These are phyloP conservation scores for Chironomus riparius DNA, from an alignment of 2,888 invertebrate genomes.

Conservation along the genomic window DNA sequence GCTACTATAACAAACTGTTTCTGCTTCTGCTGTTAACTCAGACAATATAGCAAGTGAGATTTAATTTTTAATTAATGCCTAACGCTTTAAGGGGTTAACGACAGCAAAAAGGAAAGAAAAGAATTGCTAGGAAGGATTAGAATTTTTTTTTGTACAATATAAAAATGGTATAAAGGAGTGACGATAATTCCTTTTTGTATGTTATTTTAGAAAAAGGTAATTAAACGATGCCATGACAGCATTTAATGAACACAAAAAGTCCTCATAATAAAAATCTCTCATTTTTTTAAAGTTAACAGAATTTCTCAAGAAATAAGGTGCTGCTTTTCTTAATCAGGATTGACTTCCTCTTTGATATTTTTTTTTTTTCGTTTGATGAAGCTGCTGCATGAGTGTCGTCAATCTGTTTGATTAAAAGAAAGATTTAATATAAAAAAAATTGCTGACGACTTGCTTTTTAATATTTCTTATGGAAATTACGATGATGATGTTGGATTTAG, in stretches of 20 bases:
- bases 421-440: no score
- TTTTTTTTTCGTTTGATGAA: no score
- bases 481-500: no score
- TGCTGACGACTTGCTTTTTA: no score
- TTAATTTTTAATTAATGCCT: background rate
- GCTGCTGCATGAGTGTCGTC: no score
- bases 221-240: background rate
- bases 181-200: background rate
- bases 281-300: background rate
- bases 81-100: background rate
- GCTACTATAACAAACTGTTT: no score
- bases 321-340: no score
- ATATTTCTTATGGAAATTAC: no score
- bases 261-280: background rate
- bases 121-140: background rate
- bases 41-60: background rate
- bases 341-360: no score
- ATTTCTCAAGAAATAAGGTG: background rate
- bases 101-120: background rate
- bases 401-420: no score
- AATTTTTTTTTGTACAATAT: background rate
- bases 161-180: no score
- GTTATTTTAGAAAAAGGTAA: background rate
- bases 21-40: no score
- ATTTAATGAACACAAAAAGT: background rate